A percentile compares a stretch with the other conserved stretches of the same genome.
Evolutionary conservation across 2,888 invertebrate genomes (phyloP).

Genomic region (Metacarcinus magister): DNA sequence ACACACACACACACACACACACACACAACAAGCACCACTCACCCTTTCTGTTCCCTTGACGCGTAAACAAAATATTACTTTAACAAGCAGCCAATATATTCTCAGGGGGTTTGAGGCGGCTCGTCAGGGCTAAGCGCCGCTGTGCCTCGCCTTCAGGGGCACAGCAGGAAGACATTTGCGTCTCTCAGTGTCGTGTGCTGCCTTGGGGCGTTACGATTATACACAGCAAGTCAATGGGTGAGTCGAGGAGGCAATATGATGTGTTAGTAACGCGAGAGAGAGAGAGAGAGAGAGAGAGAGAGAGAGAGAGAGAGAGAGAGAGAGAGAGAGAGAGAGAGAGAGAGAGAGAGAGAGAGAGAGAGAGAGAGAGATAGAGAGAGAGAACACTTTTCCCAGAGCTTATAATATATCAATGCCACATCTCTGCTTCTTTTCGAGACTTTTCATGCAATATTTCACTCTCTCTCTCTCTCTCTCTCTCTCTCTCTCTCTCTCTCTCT

Average conservation of each 20-base stretch:
- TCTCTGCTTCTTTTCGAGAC: neutral
- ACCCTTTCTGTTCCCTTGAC: neutral
- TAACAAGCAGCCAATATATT: neutral
- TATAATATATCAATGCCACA: neutral
- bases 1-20: neutral
- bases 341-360: conserved; percentile 10
- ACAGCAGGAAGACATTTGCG: neutral
- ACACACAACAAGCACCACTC: neutral
- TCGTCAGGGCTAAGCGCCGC: neutral
- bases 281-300: neutral
- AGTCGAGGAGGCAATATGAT: neutral
- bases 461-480: neutral
- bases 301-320: conserved; percentile 28
- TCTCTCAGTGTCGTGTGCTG: neutral
- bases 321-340: neutral
- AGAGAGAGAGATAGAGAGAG: conserved; percentile 22
- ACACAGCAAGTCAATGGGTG: neutral
- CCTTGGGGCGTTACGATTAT: neutral
- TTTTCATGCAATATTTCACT: neutral
- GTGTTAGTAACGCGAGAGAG: too few relatives aligned
- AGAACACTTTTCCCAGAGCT: neutral
- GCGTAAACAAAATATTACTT: neutral
- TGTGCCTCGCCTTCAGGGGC: neutral
- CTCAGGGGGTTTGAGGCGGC: neutral
- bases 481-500: neutral